These are phyloP conservation scores for Hypanus sabinus DNA, from an alignment of 2,113 vertebrate genomes.

Conservation along the genomic window DNA sequence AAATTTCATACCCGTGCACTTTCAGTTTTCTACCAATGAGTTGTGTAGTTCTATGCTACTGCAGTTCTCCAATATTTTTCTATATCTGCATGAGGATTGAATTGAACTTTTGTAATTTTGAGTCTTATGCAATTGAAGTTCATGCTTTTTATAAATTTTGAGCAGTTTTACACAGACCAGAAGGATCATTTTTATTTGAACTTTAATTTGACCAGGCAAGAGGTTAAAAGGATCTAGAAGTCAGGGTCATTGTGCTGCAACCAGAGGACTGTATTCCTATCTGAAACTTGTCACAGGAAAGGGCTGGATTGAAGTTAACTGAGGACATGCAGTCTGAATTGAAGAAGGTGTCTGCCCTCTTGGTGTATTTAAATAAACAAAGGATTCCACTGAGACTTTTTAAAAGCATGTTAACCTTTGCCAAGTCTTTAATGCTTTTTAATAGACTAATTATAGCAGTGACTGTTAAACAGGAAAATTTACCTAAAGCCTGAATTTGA, in stretches of 20 bases:
- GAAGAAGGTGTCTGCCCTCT: background rate
- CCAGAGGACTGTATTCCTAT: background rate
- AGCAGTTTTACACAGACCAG: background rate
- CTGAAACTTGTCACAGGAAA: background rate
- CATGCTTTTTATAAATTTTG: background rate
- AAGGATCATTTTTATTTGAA: background rate
- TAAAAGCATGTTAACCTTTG: background rate
- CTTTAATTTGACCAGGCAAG: background rate
- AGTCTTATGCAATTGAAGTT: too few relatives aligned
- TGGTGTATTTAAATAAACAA: too few relatives aligned
- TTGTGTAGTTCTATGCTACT: background rate
- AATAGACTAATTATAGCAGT: background rate
- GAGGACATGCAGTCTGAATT: background rate
- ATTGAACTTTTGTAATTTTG: too few relatives aligned
- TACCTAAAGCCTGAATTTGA: background rate
- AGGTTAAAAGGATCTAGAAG: background rate
- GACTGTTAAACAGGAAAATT: background rate
- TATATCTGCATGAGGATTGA: too few relatives aligned
- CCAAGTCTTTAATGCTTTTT: background rate
- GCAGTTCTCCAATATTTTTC: background rate
- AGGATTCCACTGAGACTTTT: too few relatives aligned
- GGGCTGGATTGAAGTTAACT: background rate
- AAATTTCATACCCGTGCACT: too few relatives aligned
- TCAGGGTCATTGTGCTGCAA: background rate
- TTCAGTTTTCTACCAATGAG: background rate